Base-by-base conservation (phyloP, 1,140 invertebrate species). In the Halyomorpha halys region DNA sequence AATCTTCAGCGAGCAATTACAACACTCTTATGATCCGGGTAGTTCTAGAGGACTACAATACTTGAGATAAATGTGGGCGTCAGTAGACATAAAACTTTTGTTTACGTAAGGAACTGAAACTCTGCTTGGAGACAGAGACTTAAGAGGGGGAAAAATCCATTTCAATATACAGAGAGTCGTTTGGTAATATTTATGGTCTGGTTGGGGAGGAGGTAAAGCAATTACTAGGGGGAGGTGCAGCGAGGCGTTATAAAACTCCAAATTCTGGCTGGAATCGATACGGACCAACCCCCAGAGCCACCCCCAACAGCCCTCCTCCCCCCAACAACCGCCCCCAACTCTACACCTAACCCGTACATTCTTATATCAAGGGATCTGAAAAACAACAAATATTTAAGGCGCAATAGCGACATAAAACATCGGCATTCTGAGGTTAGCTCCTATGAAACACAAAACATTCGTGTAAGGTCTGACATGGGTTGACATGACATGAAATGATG, bases 161-260 rank as follows among this genome's bases (percentile, higher is more conserved):
- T 56, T 56, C 53, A 56, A 56, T 56, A 56, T 56, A 56, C 19
- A 56, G 53, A 23, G 53, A 56, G 53, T 56, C 53, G 53, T 56
- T 56, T 56, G 18, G 53, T 56, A 23, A 56, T 56, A 56, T 56
- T 56, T 56, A 56, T 56, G 53, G 53, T 23, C 53, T 56, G 53
- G 19, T 25, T 56, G 53, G 53, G 53, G 53, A 56, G 53, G 53
- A 56, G 23, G 53, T 56, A 56, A 56, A 19, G 53, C 53, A 56
- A 56, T 56, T 56, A 56, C 53, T 56, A 56, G 53, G 53, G 53
- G 19, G 34, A 39, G 53, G 53, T 23, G 2, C 53, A 56, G 53
- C 53, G 53, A 27, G 53, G 53, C 53, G 53, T 56, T 56, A 56
- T 56, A 56, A 56, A 56, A 56, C 53, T 56, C 53, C 18, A 56